Evolutionary conservation across 2,888 invertebrate genomes (phyloP), one percentile per base, ranked within the genome.

Genomic region (Eupsilia transversa): DNA sequence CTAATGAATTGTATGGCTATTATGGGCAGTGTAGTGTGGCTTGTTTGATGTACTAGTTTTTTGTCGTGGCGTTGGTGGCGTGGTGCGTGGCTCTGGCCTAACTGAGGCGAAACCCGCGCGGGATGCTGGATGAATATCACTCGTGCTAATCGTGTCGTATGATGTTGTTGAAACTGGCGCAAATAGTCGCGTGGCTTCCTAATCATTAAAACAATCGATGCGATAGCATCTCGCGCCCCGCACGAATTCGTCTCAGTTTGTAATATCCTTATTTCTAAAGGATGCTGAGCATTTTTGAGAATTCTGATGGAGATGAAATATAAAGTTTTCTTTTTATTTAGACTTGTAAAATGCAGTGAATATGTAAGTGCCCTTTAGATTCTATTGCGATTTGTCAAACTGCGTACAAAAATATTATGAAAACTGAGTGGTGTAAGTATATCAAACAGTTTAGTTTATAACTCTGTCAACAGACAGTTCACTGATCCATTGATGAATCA

Each of bases 1-100:
- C 83, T 79, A 84, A 87, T 84, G 85, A 87, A 87, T 87, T 78
- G 82, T 75, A 61, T 27, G 79, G 73, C 63, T 81, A 49, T 79
- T 74, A 72, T 80, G 69, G 79, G 74, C 72, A 67, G 60, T 35
- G 59, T 41, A 49, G 66, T 57, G 75, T 64, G 64, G 57, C 60
- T 38, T 41, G 61, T 57, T 79, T 76, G 57, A 82, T 79, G 56
- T 54, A 54, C 56, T 67, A 12, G 67, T 52, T 68, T 49, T 52
- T 17, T 12, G 17, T 35, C 1, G 35, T 17, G 23, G 20, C 23
- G 17, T 52, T 33, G 30, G 23, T 61, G 5, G 3, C 6, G 41
- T 60, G 23, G 38, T 35, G 56, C 2, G 0, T 38, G 9, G 17
- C 2, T 6, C 6, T 17, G 17, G 20, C 3, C 1, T 35, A 49